Evolutionary conservation across 1,140 invertebrate species (phyloP).

Genomic region (Drosophila ananassae): DNA sequence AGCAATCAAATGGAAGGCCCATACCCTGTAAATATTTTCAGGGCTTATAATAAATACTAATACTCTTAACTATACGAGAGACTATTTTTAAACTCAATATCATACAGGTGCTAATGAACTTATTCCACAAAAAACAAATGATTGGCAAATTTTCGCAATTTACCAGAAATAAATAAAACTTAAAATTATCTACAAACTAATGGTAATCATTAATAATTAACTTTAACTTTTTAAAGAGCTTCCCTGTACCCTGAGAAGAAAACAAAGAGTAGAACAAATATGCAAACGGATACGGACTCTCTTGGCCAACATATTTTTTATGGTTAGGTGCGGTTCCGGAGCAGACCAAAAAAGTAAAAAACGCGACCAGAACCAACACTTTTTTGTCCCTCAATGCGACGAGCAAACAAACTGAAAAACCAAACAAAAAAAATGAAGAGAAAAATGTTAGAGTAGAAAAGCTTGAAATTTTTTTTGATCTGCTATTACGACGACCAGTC

Average conservation of each 20-base stretch:
- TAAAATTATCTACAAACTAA: background rate
- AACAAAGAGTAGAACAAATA: background rate
- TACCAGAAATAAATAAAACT: background rate
- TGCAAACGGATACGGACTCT: background rate
- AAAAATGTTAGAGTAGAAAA: constrained; percentile 27
- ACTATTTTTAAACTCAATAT: background rate
- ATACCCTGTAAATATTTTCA: constrained; percentile 14
- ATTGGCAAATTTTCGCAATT: background rate
- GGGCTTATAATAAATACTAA: background rate
- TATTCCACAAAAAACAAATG: background rate
- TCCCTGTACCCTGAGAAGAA: background rate
- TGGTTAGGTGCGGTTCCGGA: constrained; percentile 15
- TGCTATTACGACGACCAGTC: constrained; percentile 17
- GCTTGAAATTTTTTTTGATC: constrained; percentile 34
- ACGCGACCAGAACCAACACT: background rate
- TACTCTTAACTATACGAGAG: background rate
- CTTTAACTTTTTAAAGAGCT: background rate
- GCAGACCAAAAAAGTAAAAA: constrained; percentile 13
- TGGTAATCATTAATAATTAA: background rate
- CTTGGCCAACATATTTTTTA: constrained; percentile 13
- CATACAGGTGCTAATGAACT: constrained; percentile 6
- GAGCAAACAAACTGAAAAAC: constrained; percentile 46
- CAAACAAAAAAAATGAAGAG: constrained; percentile 25
- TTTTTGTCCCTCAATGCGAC: constrained; percentile 19
- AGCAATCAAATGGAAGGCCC: background rate